These are phyloP conservation scores for Pogonognathellus flavescens DNA, from an alignment of 1,140 invertebrate species.

Conservation along the genomic window DNA sequence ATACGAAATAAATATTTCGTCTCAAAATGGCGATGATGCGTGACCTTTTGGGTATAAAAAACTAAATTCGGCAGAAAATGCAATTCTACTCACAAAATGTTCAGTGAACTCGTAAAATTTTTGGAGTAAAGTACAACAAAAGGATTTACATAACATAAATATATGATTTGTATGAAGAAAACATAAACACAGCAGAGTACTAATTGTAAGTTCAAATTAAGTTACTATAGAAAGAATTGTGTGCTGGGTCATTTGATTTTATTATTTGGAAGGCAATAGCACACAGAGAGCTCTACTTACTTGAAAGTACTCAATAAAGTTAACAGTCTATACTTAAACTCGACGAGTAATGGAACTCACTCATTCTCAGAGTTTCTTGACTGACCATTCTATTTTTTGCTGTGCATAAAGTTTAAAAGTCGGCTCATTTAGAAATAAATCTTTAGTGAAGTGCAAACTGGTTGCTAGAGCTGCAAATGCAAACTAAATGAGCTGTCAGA, in stretches of 20 bases:
- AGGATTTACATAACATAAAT: too few species aligned
- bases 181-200: too few species aligned
- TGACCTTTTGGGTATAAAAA: too few species aligned
- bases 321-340: constrained; percentile 42
- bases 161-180: too few species aligned
- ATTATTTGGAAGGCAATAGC: not conserved
- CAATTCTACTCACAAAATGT: too few species aligned
- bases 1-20: too few species aligned
- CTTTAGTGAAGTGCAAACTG: constrained; percentile 46
- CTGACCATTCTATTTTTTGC: constrained; percentile 50
- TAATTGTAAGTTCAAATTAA: not conserved
- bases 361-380: constrained; percentile 44
- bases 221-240: not conserved
- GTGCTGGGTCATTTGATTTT: constrained; percentile 14
- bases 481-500: constrained; percentile 47
- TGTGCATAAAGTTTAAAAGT: constrained; percentile 39
- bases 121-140: too few species aligned
- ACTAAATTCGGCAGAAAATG: too few species aligned
- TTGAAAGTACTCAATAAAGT: constrained; percentile 28
- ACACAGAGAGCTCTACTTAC: too few species aligned
- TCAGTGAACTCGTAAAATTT: too few species aligned
- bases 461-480: constrained; percentile 15
- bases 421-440: constrained; percentile 47
- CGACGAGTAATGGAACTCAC: constrained; percentile 9
- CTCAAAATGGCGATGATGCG: too few species aligned